Base-by-base conservation (phyloP, 2,113 vertebrate genomes). In the Cyrtonyx montezumae region DNA sequence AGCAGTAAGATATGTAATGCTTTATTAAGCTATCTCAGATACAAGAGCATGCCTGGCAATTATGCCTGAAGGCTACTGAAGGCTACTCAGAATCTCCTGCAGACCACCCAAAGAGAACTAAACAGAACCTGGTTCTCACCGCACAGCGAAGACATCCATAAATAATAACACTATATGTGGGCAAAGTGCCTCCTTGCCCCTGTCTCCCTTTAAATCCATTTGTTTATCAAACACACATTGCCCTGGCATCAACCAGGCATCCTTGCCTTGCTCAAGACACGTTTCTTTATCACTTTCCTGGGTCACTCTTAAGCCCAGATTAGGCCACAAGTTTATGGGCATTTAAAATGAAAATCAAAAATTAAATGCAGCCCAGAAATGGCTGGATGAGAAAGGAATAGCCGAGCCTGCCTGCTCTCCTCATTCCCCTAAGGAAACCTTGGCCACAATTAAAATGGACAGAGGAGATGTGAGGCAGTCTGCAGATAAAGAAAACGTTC, bases 21-120 rank as follows among this genome's bases (percentile, higher is more conserved):
- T 99, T 99, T 99, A 99, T 99, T 99, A 99, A 99, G 98, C 98
- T 98, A 98, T 98, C 98, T 98, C 98, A 98, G 98, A 98, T 98
- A 98, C 98, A 98, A 98, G 98, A 95, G 98, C 97, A 98, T 98
- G 97, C 97, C 98, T 97, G 98, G 98, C 97, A 97, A 98, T 98
- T 98, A 97, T 97, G 98, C 99, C 99, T 98, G 98, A 97, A 98
- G 99, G 98, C 99, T 98, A 97, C 97, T 97, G 97, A 98, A 98
- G 98, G 98, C 98, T 98, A 95, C 98, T 98, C 98, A 97, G 98
- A 99, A 98, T 98, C 97, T 98, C 98, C 98, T 91, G 91, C 79
- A 84, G 99, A 99, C 99, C 99, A 99, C 99, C 99, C 99, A 99
- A 97, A 98, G 97, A 98, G 83, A 96, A 93, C 87, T 97, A 95